Conservation (phyloP, 2,888 invertebrate genomes). For the Venustoraphidia nigricollis region DNA sequence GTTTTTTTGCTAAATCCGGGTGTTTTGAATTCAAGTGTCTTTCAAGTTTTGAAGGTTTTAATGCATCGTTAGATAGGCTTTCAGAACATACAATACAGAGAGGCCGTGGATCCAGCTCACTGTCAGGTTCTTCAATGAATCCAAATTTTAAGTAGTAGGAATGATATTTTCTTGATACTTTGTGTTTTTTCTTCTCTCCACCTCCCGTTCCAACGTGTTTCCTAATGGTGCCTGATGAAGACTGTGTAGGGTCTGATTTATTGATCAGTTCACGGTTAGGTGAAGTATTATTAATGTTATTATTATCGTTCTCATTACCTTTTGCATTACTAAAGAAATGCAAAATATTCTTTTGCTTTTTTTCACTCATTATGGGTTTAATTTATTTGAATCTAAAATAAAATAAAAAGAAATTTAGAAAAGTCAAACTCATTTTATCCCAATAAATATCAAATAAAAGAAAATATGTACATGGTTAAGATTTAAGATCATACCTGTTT, state of each 20-base stretch:
- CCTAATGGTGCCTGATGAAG: slow-evolving; percentile 3
- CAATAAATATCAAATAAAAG: slow-evolving; percentile 6
- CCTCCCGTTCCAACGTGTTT: not conserved
- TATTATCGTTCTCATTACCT: slow-evolving; percentile 3
- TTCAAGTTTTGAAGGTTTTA: slow-evolving; percentile 9
- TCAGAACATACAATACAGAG: slow-evolving; percentile 8
- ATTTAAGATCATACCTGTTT: slow-evolving; percentile 6
- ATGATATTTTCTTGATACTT: slow-evolving; percentile 6
- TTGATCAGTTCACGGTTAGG: slow-evolving; percentile 3
- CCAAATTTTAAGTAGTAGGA: slow-evolving; percentile 7
- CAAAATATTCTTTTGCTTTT: slow-evolving; percentile 2
- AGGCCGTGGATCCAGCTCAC: slow-evolving; percentile 7
- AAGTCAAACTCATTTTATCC: slow-evolving; percentile 6
- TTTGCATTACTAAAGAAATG: slow-evolving; percentile 3
- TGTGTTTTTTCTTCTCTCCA: slow-evolving; percentile 6
- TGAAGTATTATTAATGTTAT: slow-evolving; percentile 2
- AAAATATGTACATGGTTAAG: slow-evolving; percentile 6
- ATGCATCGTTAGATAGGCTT: slow-evolving; percentile 6
- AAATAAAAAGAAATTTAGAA: slow-evolving; percentile 6
- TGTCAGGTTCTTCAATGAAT: slow-evolving; percentile 6
- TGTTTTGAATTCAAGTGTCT: slow-evolving; percentile 7
- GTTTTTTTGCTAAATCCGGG: slow-evolving; percentile 7
- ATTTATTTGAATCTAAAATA: slow-evolving; percentile 6
- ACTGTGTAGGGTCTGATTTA: slow-evolving; percentile 3
- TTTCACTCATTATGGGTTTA: slow-evolving; percentile 2